Base-by-base conservation (phyloP, 2,113 vertebrate genomes). In the Cyphomyrus discorhynchus region DNA sequence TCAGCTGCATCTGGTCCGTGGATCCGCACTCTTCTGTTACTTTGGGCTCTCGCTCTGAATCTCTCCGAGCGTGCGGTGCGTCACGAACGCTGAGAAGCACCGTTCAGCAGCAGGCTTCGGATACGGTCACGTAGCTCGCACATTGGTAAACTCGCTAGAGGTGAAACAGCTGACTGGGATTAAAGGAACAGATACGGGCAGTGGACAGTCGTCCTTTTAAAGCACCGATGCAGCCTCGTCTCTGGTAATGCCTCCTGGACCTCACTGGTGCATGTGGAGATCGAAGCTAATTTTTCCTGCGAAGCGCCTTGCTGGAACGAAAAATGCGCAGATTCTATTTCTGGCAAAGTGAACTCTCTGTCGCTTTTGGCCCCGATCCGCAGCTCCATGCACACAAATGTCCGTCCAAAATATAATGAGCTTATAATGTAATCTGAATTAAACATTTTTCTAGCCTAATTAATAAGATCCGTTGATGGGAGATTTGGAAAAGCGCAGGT, bases 1-100 rank as follows among this genome's bases (percentile, higher is more conserved):
- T 85, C 80, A 62, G 53, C 45, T 62, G 42, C n/a, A 52, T 85
- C 89, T 89, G 89, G 53, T 89, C 58, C 31, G 35, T 47, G 89
- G 77, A 31, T 49, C 47, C 39, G 21, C n/a, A n/a, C 52, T 62
- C 21, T 49, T 84, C 35, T 84, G 24, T 82, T 58, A 39, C 80
- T 70, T 31, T 58, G 11, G 15, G 5, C 13, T 10, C 49, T 42
- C 47, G n/a, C 45, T 88, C 87, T n/a, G 58, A 35, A 42, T 49
- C 42, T 45, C 15, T 47, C 3, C 27, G 8, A 24, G 80, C 9
- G 62, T 3, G 62, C 2, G 17, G 10, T 7, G 87, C 6, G 45
- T 35, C 87, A 49, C 21, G 27, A 13, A 50, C 2, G 2, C 39
- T 0, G 4, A 35, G 35, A 39, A 77, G 11, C 13, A 1, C 35